Evolutionary conservation across 2,113 vertebrate genomes (phyloP), one percentile per base, ranked within the genome.

Genomic region (Vanacampus margaritifer): DNA sequence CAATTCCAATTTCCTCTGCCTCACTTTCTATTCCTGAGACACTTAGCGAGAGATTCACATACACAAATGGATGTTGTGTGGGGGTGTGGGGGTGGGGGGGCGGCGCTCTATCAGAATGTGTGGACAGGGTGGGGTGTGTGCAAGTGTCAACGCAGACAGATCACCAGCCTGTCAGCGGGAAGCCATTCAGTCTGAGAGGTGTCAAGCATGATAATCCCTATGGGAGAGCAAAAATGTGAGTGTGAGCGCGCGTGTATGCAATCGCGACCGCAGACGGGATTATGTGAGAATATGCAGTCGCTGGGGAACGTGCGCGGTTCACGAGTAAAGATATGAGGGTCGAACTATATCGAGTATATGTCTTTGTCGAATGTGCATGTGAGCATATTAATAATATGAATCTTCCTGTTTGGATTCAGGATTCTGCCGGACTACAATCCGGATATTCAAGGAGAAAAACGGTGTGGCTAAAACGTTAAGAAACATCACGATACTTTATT

Each of bases 101-200:
- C 41, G 36, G 46, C 67, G 64, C 63, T 32, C 53, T 59, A 71
- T 74, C 63, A 64, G 71, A 68, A 72, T 73, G 67, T n/a, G 70
- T 69, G 68, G 39, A 73, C 62, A 35, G 65, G 65, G 58, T 43
- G 23, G 59, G 5, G 60, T 43, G 37, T 24, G 37, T 16, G 60
- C 23, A 23, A 28, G 28, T 70, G 62, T 71, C 59, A 71, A 79
- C 64, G 65, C 78, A 86, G 73, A 80, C 82, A 85, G 79, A 82
- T 84, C 84, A 81, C 74, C 78, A 75, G 67, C 72, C 76, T 85
- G 78, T 87, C 80, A 79, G 71, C 73, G 76, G 86, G 75, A 86
- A 84, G 78, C 79, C 80, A 78, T 87, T 86, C 73, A 84, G 79
- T 78, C 83, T 80, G 76, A 84, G 81, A 88, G 73, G 80, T 66